phyloP scores from a whole-genome alignment of 2,888 invertebrate genomes.

The Drosophila lutescens region DNA sequence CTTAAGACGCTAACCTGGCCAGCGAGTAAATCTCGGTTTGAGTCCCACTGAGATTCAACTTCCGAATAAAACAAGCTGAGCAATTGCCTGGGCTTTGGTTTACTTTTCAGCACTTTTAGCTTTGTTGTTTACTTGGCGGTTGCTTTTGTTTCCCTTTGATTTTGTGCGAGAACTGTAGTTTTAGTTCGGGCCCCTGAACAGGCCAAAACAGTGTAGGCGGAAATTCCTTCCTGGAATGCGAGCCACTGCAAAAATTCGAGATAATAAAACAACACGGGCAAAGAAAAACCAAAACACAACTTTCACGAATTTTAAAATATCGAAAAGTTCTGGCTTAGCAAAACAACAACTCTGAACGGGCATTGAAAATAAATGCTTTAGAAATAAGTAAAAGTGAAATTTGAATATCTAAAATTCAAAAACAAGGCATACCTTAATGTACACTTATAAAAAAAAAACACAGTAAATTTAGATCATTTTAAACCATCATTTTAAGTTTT shows the following conservation, averaged over 20 bases:
- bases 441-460: too few relatives aligned
- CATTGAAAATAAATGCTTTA: neutral
- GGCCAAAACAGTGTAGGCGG: conserved; percentile 4
- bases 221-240: conserved; percentile 6
- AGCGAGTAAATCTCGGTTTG: conserved; percentile 1
- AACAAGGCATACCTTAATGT: too few relatives aligned
- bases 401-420: neutral
- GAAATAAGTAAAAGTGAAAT: neutral
- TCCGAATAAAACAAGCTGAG: conserved; percentile 33
- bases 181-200: conserved; percentile 29
- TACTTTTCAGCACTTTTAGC: conserved; percentile 33
- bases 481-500: too few relatives aligned
- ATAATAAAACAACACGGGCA: conserved; percentile 9
- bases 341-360: neutral
- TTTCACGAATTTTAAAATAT: conserved; percentile 4
- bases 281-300: conserved; percentile 7
- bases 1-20: conserved; percentile 1
- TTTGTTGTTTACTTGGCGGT: conserved; percentile 61
- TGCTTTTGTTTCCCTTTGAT: conserved; percentile 57
- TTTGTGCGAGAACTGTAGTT: conserved; percentile 33
- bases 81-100: conserved; percentile 40
- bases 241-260: conserved; percentile 3
- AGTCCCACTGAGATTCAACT: neutral
- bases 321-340: conserved; percentile 9
- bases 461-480: too few relatives aligned